These are phyloP conservation scores for Drosophila fungiperda DNA, from an alignment of 2,888 invertebrate genomes.

Conservation along the genomic window DNA sequence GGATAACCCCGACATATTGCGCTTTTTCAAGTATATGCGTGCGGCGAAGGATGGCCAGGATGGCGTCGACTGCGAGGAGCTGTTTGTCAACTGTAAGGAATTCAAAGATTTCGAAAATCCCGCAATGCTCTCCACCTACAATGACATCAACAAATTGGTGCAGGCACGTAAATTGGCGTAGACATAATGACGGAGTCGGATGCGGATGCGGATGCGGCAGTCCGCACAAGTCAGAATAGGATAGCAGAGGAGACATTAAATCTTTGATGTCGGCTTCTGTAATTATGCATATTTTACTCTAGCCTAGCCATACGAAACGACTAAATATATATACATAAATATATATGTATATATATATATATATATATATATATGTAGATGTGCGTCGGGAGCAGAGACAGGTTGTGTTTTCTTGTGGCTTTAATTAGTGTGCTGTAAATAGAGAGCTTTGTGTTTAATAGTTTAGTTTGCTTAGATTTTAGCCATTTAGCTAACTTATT, in stretches of 20 bases:
- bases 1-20: conserved; percentile 93
- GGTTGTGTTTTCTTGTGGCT: conserved; percentile 41
- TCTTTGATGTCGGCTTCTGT: conserved; percentile 44
- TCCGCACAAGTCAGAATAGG: conserved; percentile 57
- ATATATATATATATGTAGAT: conserved; percentile 17
- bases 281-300: conserved; percentile 77
- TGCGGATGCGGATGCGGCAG: conserved; percentile 20
- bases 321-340: conserved; percentile 19
- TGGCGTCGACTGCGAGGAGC: conserved; percentile 89
- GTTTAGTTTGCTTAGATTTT: conserved; percentile 68
- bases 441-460: conserved; percentile 67
- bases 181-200: conserved; percentile 1
- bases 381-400: conserved; percentile 7
- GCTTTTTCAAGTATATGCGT: conserved; percentile 96
- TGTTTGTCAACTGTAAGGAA: conserved; percentile 89
- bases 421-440: conserved; percentile 71
- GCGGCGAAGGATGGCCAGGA: conserved; percentile 95
- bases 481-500: conserved; percentile 72
- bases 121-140: conserved; percentile 94
- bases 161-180: conserved; percentile 89
- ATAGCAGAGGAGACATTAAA: conserved; percentile 26
- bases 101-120: conserved; percentile 89
- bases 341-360: conserved; percentile 13
- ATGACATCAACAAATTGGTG: conserved; percentile 94
- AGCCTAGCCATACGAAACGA: conserved; percentile 59